Percentiles rank a stretch among this genome's conserved stretches.
These are phyloP conservation scores for Macroglossus sobrinus DNA, from an alignment of 2,113 vertebrate genomes.

Conservation along the genomic window DNA sequence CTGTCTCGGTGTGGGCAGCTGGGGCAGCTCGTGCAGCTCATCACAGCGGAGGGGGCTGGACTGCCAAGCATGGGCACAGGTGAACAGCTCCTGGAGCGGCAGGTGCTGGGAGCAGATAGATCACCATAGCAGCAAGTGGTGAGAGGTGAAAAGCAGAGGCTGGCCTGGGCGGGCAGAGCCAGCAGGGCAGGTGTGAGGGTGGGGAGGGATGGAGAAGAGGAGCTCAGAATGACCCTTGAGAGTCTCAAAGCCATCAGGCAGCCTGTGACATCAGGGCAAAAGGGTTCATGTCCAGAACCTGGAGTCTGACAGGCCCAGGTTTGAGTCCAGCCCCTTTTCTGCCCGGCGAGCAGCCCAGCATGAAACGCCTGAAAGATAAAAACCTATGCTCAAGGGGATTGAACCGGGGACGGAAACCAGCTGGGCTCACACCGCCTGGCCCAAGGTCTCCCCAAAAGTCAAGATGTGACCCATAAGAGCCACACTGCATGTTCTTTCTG, in stretches of 20 bases:
- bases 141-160: not conserved
- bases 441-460: not conserved
- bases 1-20: not conserved
- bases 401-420: not conserved
- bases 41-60: not conserved
- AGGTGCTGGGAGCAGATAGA: not conserved
- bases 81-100: not conserved
- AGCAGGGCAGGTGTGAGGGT: not conserved
- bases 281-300: too few species aligned
- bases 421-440: not conserved
- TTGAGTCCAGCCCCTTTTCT: not conserved
- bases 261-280: not conserved
- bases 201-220: too few species aligned
- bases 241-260: not conserved
- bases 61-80: not conserved
- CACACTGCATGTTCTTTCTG: not conserved
- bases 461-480: not conserved
- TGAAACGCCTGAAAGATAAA: too few species aligned
- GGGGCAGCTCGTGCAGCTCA: too few species aligned
- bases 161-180: not conserved
- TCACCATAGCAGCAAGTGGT: not conserved
- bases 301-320: not conserved
- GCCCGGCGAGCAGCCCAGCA: not conserved
- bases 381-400: not conserved
- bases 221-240: not conserved